Base-by-base conservation (phyloP, 1,140 invertebrate species). In the Eubasilissa regina region DNA sequence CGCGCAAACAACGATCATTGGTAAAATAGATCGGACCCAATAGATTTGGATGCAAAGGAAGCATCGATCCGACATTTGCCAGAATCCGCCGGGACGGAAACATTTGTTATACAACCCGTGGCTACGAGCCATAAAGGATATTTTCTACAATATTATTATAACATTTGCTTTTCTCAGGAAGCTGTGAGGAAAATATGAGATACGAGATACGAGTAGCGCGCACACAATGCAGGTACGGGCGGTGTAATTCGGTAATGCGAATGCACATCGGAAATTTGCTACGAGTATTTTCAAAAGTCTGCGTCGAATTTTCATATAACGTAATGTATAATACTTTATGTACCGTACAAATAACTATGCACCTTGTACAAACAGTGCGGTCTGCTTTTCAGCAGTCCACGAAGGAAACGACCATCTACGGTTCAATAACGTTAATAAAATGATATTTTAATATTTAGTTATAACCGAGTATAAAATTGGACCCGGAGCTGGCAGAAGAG, bases 221-320 rank as follows among this genome's bases (percentile, higher is more conserved):
- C 66, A 70, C 48, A 70, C 66, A 51, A 70, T 70, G 66, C 66
- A 70, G 64, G 47, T 51, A 70, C 47, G 66, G 66, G 8, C 48
- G 51, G 25, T 70, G 66, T 51, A 70, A 70, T 70, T 70, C 66
- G 15, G 66, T 70, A 48, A 70, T 10, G 45, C 66, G 45, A 70
- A 25, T 51, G 66, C 66, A 70, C 66, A 70, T 70, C 66, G 45
- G 66, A 70, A 51, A 51, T 70, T 70, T 51, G 66, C 44, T 25
- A n/a, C 56, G 12, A 15, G 66, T 17, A 70, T 53, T 53, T 70
- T 25, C 45, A 11, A 10, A 13, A 70, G 17, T 51, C 25, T 25
- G 17, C 66, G 66, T 21, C 45, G 58, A 21, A 70, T 70, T 70
- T 51, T 70, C 66, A 70, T 47, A 48, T 45, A 70, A 47, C 44